Evolutionary conservation across 1,140 invertebrate species (phyloP), one percentile per base, ranked within the genome.

Genomic region (Aphelenchoides besseyi): DNA sequence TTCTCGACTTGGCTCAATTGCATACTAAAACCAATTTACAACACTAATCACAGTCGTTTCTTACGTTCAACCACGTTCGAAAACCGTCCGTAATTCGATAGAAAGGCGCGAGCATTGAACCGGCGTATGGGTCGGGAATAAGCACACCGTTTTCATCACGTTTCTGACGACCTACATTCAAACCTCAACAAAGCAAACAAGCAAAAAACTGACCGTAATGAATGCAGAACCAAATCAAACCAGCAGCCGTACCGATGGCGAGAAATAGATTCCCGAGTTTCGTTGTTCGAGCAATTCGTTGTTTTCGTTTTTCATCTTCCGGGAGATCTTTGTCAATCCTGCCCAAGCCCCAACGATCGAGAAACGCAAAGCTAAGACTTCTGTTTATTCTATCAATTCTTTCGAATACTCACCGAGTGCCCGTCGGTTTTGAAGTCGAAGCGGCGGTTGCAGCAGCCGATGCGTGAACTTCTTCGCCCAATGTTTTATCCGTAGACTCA

Each of bases 1-100:
- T 64, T 94, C 91, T 68, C 94, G 89, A 9, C 94, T 95, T 8
- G 97, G 97, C 82, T 97, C 94, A 86, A 77, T 71, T 30, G 81
- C 76, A 48, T 74, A 84, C 76, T 83, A 61, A 66, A 82, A 16
- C 28, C 9, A 33, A 79, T 53, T 32, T 76, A 79, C 29, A 26
- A 79, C 30, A 76, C 29, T n/a, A 77, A 69, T 76, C 18, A 54
- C 53, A 18, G 32, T 28, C 55, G 61, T 12, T 29, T 18, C 70
- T 73, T 36, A 81, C 81, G 29, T 75, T 77, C 54, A 35, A 54
- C 80, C 83, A 83, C 18, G 32, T 30, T 16, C 70, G 36, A 35
- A 85, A 68, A 26, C 68, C 71, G 33, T 83, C 74, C 23, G 54
- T 23, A 37, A 84, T 73, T n/a, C 80, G 57, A 29, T 74, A 82